Conservation (phyloP, 2,888 invertebrate genomes). For the Priocnemis perturbator region DNA sequence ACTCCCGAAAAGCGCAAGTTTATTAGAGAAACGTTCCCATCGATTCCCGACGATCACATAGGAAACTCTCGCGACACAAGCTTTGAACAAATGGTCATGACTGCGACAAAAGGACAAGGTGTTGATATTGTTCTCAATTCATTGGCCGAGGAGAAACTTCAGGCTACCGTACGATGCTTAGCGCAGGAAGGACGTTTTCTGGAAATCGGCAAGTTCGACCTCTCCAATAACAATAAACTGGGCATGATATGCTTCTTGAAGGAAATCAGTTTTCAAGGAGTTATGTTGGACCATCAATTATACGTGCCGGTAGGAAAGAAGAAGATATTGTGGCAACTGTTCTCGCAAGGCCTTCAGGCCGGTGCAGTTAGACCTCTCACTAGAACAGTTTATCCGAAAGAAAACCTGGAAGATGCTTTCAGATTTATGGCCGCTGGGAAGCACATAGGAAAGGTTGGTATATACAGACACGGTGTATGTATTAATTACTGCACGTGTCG, state of each 20-base stretch:
- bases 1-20: constrained; percentile 78
- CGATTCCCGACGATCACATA: constrained; percentile 81
- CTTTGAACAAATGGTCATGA: constrained; percentile 91
- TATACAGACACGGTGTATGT: too few relatives aligned
- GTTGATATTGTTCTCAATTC: constrained; percentile 94
- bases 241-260: constrained; percentile 83
- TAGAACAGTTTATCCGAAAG: constrained; percentile 79
- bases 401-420: constrained; percentile 85
- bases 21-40: constrained; percentile 78
- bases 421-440: constrained; percentile 82
- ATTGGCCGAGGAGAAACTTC: constrained; percentile 94
- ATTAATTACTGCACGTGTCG: too few relatives aligned
- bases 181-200: constrained; percentile 82
- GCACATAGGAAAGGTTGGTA: constrained; percentile 86
- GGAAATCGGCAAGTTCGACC: constrained; percentile 92
- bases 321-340: constrained; percentile 8
- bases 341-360: constrained; percentile 80
- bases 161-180: constrained; percentile 81
- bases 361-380: constrained; percentile 84
- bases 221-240: constrained; percentile 81
- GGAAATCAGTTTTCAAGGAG: constrained; percentile 86
- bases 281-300: constrained; percentile 85
- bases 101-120: constrained; percentile 88
- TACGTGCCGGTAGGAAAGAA: too few relatives aligned
- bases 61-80: constrained; percentile 91